Evolutionary conservation across 2,888 invertebrate species (phyloP), one percentile per base, ranked within the genome.

Genomic region (Andrena marginata): DNA sequence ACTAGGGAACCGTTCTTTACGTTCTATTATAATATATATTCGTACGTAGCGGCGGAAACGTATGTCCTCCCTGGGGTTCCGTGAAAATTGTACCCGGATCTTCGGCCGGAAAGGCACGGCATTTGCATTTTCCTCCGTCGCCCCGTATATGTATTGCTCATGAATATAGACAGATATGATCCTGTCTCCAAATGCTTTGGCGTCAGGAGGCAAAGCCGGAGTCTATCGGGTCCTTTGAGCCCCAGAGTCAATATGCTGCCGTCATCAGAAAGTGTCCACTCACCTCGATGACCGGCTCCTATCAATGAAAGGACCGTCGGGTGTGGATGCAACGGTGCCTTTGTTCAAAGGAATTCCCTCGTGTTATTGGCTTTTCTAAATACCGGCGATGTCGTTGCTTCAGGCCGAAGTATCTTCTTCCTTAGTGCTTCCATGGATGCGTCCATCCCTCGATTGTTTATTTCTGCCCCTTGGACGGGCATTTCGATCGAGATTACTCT

Each of bases 141-240:
- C 73, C 75, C 77, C 65, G 87, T 85, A 84, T 86, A 81, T 86
- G 89, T 88, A 89, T 86, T 80, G 87, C 88, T 89, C 88, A 89
- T 89, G 88, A 89, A 89, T 89, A 89, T 89, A 89, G 88, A 89
- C 88, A 86, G 88, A 89, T 89, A 87, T 83, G 88, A 89, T 89
- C 87, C 87, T 85, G 85, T 89, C 85, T 85, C 82, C 80, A 80
- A 85, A 85, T 88, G 88, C 88, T 80, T 84, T 79, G 85, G 76
- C 80, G 76, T 82, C 80, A 75, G 86, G 51, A 80, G 63, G 68
- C 77, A 77, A 77, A 82, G 76, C 56, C 73, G 54, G 74, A 80
- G 78, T 69, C 85, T 84, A 85, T 86, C 77, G 80, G 67, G 71
- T 80, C 86, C 85, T 87, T 85, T 85, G 87, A 82, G 80, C 73